Base-by-base conservation (phyloP, 2,888 invertebrate genomes). In the Halictus ligatus region DNA sequence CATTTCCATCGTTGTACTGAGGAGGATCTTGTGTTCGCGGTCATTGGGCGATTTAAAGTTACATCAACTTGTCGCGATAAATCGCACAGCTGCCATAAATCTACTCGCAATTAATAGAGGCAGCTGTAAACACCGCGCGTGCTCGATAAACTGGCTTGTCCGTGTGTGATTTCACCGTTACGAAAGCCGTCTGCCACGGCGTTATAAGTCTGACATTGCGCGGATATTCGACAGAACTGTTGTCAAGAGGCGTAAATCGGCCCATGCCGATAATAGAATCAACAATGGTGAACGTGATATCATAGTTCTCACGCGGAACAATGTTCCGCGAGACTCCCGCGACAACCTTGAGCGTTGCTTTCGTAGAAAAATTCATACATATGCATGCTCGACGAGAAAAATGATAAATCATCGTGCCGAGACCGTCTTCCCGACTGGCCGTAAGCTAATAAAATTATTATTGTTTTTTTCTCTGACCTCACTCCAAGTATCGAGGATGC, bases 21-120 rank as follows among this genome's bases (percentile, higher is more conserved):
- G 8, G 7, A 15, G 64, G 18, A 35, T 10, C 10, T 3, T 18
- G 8, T 4, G 7, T 64, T 29, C 46, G 35, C 60, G 54, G 77
- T 75, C 69, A 58, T 75, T 72, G 71, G 29, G 75, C 64, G 81
- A 77, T 35, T 67, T 75, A 48, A 50, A 83, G 67, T 48, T 46
- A 60, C 43, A 73, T 74, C 81, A 25, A 84, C 40, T 81, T 74
- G 79, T 78, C 75, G 46, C 29, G 48, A 78, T 80, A 79, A 84
- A 84, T 84, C 77, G 75, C 0, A 18, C 73, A 75, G 15, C 60
- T 50, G 75, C 58, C 67, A 83, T 80, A 88, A 88, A 88, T 83
- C 69, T 85, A 80, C 18, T 35, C 25, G 71, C 77, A 87, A 82
- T 87, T 85, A 80, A 5, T 48, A n/a, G 43, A 13, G 6, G 15